These are phyloP conservation scores for Porites lobata DNA, from an alignment of 92 coral and sea anemone genomes.

Conservation along the genomic window DNA sequence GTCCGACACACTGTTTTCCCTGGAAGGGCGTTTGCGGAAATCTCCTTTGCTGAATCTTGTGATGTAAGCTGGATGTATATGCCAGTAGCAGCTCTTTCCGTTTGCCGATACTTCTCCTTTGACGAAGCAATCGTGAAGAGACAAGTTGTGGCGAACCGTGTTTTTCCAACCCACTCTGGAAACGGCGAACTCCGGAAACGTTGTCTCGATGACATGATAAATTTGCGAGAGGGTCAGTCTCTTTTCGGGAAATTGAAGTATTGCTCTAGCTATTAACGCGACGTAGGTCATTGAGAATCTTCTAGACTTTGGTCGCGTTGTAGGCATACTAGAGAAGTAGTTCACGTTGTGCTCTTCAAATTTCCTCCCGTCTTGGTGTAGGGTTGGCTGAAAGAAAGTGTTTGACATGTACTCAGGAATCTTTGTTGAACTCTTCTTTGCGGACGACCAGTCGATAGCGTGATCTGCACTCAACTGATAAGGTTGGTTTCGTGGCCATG, in stretches of 20 bases:
- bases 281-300: conserved; percentile 81
- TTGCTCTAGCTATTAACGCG: conserved; percentile 83
- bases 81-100: conserved; percentile 88
- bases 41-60: conserved; percentile 76
- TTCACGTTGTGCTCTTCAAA: conserved; percentile 1
- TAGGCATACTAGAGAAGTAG: neutral
- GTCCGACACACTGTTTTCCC: conserved; percentile 33
- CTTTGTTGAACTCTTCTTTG: conserved; percentile 8
- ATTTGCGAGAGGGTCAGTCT: conserved; percentile 80
- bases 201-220: conserved; percentile 75
- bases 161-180: conserved; percentile 92
- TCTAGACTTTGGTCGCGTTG: conserved; percentile 31
- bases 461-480: neutral
- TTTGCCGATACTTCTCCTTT: conserved; percentile 79
- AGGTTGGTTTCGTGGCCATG: conserved; percentile 12
- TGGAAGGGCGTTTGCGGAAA: conserved; percentile 70
- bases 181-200: conserved; percentile 74
- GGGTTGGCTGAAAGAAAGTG: neutral
- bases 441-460: neutral
- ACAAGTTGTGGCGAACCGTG: conserved; percentile 95
- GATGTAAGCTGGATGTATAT: conserved; percentile 79
- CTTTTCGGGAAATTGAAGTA: conserved; percentile 70
- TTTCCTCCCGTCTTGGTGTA: neutral
- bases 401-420: conserved; percentile 1
- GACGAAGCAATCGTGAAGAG: conserved; percentile 90